phyloP scores from a whole-genome alignment of 1,140 invertebrate species.

The Drosophila trapezifrons region DNA sequence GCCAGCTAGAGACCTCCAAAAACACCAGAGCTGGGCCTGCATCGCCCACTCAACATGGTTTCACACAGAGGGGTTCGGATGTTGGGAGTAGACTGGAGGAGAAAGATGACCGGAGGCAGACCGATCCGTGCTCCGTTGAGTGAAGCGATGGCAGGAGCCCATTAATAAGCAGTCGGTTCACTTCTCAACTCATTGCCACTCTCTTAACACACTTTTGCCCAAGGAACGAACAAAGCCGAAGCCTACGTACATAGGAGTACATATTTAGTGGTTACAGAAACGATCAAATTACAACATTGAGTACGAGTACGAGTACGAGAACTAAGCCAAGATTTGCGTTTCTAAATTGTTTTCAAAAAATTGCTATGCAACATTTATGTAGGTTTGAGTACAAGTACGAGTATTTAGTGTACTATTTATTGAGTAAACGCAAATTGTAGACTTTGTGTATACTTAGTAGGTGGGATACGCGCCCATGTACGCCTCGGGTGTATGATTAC shows the following conservation, averaged over 20 bases:
- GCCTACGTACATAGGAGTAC: conserved; percentile 68
- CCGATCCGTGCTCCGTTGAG: not conserved
- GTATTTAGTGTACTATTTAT: conserved; percentile 47
- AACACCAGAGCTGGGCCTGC: conserved; percentile 1
- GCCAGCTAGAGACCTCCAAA: conserved; percentile 13
- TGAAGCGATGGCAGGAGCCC: conserved; percentile 4
- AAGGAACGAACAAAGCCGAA: conserved; percentile 43
- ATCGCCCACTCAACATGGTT: not conserved
- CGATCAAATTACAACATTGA: conserved; percentile 82
- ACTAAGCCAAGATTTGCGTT: conserved; percentile 77
- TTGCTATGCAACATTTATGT: conserved; percentile 71
- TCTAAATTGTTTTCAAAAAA: conserved; percentile 63
- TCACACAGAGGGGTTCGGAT: not conserved
- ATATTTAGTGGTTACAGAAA: conserved; percentile 60
- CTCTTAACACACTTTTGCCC: conserved; percentile 44
- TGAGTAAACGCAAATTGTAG: conserved; percentile 63
- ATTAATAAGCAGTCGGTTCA: not conserved
- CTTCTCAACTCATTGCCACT: conserved; percentile 11
- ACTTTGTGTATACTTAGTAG: conserved; percentile 33
- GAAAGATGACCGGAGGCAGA: not conserved
- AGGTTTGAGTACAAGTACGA: conserved; percentile 24
- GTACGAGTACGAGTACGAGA: conserved; percentile 66
- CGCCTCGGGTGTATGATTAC: not conserved
- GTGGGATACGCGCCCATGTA: conserved; percentile 7
- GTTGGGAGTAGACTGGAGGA: not conserved